Conservation (phyloP, 2,113 vertebrate species). For the Pelecanoides urinatrix region DNA sequence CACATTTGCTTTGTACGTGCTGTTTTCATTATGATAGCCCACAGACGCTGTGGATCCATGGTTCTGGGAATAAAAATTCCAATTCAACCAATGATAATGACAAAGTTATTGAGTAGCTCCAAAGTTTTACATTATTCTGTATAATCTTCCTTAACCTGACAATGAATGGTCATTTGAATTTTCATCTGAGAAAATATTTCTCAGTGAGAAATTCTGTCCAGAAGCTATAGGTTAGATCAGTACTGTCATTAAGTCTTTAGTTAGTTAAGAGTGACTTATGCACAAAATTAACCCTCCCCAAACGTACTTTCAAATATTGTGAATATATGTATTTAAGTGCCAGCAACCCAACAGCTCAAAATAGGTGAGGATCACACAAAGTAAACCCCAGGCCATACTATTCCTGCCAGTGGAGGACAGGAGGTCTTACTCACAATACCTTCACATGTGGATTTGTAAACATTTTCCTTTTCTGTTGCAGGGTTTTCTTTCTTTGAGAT, state of each 20-base stretch:
- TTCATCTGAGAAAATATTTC: neutral
- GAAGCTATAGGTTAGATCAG: neutral
- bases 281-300: neutral
- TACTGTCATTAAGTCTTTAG: neutral
- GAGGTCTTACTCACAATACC: slow-evolving; percentile 1
- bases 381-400: neutral
- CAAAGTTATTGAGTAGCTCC: neutral
- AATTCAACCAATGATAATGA: neutral
- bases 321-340: neutral
- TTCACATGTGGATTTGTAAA: neutral
- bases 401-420: neutral
- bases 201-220: neutral
- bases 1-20: neutral
- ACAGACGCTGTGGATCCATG: neutral
- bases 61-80: neutral
- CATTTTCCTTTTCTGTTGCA: slow-evolving; percentile 66
- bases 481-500: slow-evolving; percentile 49
- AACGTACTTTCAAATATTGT: neutral
- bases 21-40: neutral
- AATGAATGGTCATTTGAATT: neutral
- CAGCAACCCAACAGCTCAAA: neutral
- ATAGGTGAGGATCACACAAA: neutral
- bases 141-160: neutral
- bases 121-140: neutral
- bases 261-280: neutral